Conservation (phyloP, 2,888 invertebrate species). For the Hypolimnas misippus region DNA sequence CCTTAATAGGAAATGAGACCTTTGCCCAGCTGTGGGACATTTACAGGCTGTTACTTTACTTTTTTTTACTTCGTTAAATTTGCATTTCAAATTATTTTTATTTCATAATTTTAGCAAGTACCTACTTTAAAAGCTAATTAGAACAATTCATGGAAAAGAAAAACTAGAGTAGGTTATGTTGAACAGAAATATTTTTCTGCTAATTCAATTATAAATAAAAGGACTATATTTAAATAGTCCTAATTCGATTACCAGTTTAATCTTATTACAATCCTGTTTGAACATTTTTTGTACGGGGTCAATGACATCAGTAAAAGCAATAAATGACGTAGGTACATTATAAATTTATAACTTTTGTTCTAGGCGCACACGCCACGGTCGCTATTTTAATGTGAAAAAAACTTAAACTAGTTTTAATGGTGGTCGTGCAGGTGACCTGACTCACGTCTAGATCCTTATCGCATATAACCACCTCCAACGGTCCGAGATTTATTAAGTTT, state of each 20-base stretch:
- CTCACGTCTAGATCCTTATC: slow-evolving; percentile 40
- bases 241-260: neutral
- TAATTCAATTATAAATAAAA: neutral
- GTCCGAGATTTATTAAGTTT: slow-evolving; percentile 13
- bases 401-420: slow-evolving; percentile 36
- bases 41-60: too few relatives aligned
- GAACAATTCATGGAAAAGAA: too few relatives aligned
- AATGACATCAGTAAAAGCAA: slow-evolving; percentile 46
- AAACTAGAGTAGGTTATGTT: too few relatives aligned
- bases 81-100: too few relatives aligned
- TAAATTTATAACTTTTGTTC: slow-evolving; percentile 15
- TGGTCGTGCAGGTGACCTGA: slow-evolving; percentile 36
- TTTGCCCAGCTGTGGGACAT: too few relatives aligned
- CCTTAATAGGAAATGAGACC: too few relatives aligned
- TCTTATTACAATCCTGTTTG: slow-evolving; percentile 26
- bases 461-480: slow-evolving; percentile 12
- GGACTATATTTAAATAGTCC: neutral
- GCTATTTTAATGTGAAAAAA: slow-evolving; percentile 35
- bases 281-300: slow-evolving; percentile 57
- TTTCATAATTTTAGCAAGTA: too few relatives aligned
- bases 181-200: too few relatives aligned
- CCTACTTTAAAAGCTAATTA: too few relatives aligned
- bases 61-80: too few relatives aligned
- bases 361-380: slow-evolving; percentile 16
- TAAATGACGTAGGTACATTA: slow-evolving; percentile 7